Base-by-base conservation (phyloP, 2,888 invertebrate genomes). In the Microctonus brassicae region DNA sequence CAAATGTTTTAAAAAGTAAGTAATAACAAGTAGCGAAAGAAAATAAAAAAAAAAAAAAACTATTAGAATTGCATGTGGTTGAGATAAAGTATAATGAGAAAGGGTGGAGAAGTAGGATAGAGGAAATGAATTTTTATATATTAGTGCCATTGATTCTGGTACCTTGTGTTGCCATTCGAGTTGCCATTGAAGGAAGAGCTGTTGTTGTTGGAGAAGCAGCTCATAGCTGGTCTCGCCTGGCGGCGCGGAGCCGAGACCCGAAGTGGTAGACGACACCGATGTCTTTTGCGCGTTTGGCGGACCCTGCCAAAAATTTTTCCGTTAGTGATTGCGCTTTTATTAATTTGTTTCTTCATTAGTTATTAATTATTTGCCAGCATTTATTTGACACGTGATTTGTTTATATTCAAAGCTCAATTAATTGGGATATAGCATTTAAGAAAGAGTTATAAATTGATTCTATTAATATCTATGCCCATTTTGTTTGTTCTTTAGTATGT, bases 171-270 rank as follows among this genome's bases (percentile, higher is more conserved):
- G 93, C 87, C 92, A 90, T 85, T 96, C 95, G 73, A 96, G 88
- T 86, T 95, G 94, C 91, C 93, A 94, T 87, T 96, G 96, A 68
- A 98, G 91, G 73, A 98, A 92, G 80, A 98, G 88, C 85, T 97
- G 97, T 86, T 98, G 98, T 84, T 98, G 98, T 83, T 98, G 95
- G 75, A 98, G 90, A 68, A 97, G 91, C 78, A 97, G 88, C 87
- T 97, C 96, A 88, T 97, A 97, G 9, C 95, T 95, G 7, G 95
- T 96, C 88, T 97, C 97, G 26, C 89, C 89, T 65, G 89, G 82
- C 77, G 90, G 84, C 42, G 86, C 79, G 78, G 80, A 76, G 39
- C 81, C 82, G 71, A 84, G 80, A 65, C 83, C 81, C 74, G 84
- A 83, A 74, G 85, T 86, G 11, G 90, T 90, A 11, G 92, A 90